Conservation (phyloP, 2,888 invertebrate species). For the Quadriops clusia region DNA sequence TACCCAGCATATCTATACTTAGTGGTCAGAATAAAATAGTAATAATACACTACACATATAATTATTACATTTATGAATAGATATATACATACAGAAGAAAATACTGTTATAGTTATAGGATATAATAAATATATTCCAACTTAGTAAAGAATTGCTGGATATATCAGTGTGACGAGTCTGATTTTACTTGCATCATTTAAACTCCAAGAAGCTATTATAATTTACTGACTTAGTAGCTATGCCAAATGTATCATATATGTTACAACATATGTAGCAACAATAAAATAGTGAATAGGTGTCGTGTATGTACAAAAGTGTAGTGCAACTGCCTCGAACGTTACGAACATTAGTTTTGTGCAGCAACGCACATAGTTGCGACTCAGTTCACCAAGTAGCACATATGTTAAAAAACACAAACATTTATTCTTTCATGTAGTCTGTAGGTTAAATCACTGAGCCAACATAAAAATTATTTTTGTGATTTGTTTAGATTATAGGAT, state of each 20-base stretch:
- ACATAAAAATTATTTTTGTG: conserved; percentile 39
- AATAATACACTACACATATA: no score
- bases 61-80: no score
- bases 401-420: conserved; percentile 23
- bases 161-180: no score
- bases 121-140: no score
- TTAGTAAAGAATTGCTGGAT: no score
- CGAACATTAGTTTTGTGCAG: conserved; percentile 21
- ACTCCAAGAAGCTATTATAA: conserved; percentile 11
- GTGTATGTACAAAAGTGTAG: conserved; percentile 36
- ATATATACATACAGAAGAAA: no score
- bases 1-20: conserved; percentile 4
- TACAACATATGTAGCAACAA: conserved; percentile 31
- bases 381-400: conserved; percentile 29
- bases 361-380: conserved; percentile 21
- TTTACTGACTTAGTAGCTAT: conserved; percentile 28
- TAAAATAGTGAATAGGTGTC: conserved; percentile 30
- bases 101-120: no score
- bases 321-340: conserved; percentile 28
- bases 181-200: no score
- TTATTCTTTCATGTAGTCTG: conserved; percentile 21
- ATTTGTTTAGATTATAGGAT: conserved; percentile 39
- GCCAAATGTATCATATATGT: conserved; percentile 37
- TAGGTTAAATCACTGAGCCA: conserved; percentile 29
- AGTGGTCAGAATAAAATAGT: no score